Evolutionary conservation across 1,140 invertebrate genomes (phyloP).

Genomic region (Bicyclus anynana): DNA sequence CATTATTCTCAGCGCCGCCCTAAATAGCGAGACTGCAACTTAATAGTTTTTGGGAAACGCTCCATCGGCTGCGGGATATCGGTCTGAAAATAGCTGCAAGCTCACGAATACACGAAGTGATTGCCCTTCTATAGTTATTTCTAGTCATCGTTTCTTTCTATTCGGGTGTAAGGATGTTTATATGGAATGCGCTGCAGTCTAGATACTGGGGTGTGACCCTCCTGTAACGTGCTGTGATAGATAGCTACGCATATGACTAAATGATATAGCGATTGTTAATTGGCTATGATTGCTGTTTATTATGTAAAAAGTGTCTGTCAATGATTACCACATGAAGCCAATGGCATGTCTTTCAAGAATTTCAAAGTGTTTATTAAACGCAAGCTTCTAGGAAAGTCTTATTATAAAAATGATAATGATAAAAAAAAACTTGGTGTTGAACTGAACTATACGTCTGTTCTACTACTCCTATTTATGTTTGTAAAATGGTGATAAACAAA

Average conservation of each 20-base stretch:
- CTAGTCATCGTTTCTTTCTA: conserved; percentile 31
- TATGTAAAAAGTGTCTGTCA: too few species aligned
- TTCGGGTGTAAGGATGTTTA: conserved; percentile 17
- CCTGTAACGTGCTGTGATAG: background rate
- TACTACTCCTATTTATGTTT: too few species aligned
- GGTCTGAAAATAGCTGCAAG: conserved; percentile 57
- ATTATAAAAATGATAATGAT: too few species aligned
- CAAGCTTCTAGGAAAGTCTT: too few species aligned
- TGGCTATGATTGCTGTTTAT: background rate
- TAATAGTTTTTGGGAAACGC: conserved; percentile 34
- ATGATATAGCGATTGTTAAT: background rate
- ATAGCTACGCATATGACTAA: background rate
- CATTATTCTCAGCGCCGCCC: background rate
- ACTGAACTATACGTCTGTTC: too few species aligned
- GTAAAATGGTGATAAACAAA: too few species aligned
- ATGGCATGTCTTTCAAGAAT: too few species aligned
- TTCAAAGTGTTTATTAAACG: too few species aligned
- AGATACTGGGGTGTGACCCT: background rate
- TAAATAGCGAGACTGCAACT: conserved; percentile 17
- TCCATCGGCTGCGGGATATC: conserved; percentile 29
- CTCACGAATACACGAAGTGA: conserved; percentile 63
- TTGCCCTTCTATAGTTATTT: conserved; percentile 66
- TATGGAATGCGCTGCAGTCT: conserved; percentile 1
- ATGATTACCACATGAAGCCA: too few species aligned
- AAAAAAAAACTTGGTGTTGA: too few species aligned